phyloP scores from a whole-genome alignment of 1,140 invertebrate genomes.

The Apis laboriosa region DNA sequence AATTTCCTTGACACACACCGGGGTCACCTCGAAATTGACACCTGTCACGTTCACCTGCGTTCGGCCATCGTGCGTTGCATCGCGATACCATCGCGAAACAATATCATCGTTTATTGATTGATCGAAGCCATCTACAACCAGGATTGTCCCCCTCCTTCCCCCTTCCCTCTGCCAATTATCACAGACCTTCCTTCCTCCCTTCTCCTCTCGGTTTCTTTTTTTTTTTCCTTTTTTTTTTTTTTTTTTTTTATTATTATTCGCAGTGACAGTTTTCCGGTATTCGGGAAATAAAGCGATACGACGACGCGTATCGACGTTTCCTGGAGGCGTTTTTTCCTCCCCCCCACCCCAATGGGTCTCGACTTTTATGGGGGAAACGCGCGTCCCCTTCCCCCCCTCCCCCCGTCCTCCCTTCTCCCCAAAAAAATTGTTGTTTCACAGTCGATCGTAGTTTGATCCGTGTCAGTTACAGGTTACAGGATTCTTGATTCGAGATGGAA shows the following conservation, averaged over 20 bases:
- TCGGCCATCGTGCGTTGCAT: slow-evolving; percentile 9
- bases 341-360: no score
- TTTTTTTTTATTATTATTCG: background rate
- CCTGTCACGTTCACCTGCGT: slow-evolving; percentile 20
- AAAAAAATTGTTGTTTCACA: background rate
- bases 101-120: slow-evolving; percentile 22
- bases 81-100: slow-evolving; percentile 15
- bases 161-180: no score
- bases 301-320: background rate
- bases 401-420: no score
- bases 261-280: no score
- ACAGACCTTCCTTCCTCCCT: no score
- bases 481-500: background rate
- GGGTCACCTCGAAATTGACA: slow-evolving; percentile 32
- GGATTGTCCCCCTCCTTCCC: no score
- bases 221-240: background rate
- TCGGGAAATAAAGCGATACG: slow-evolving; percentile 1
- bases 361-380: background rate
- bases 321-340: background rate
- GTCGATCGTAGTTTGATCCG: background rate
- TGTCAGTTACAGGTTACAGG: background rate
- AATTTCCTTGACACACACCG: slow-evolving; percentile 16
- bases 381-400: no score
- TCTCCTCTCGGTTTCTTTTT: no score
- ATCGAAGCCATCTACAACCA: background rate